Base-by-base conservation (phyloP, 2,888 invertebrate genomes). In the Hirtodrosophila trivittata region DNA sequence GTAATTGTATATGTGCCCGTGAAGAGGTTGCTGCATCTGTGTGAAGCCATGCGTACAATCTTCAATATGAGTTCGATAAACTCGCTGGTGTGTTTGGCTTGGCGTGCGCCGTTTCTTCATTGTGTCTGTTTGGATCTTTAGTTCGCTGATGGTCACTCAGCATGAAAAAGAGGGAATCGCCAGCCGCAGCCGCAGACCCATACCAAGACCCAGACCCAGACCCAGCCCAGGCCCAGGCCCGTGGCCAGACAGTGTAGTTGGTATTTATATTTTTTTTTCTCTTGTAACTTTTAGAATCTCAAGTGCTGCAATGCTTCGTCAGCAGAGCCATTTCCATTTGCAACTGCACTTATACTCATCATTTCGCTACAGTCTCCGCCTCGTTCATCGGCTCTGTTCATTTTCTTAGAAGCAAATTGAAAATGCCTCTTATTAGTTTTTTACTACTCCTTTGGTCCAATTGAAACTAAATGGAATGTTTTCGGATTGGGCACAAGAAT, bases 61-160 rank as follows among this genome's bases (percentile, higher is more conserved):
- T 86, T 86, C 82, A 83, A 83, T 83, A 86, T 77, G 82, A 83
- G 82, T 83, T 83, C 82, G 82, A 86, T 83, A 86, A 83, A 83
- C 82, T 71, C 82, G 62, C 66, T 58, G 68, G 67, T 38, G 75
- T 57, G 77, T 75, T 85, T 85, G 66, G 86, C 85, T 83, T 86
- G 84, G 86, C 80, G 86, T 81, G 80, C 80, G 83, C 80, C 76
- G 83, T 66, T 66, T 52, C 56, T 74, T 54, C 49, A 51, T 62
- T 77, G 59, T 84, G 59, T 81, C 54, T 58, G 42, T 33, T 47
- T 35, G 47, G 38, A 33, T 56, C 35, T 41, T 35, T 58, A 18
- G 56, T 45, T 38, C 41, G 64, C 32, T 54, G 81, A 60, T 80
- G 80, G 80, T 81, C 80, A 81, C 76, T 81, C 86, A 81, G 86